A percentile compares a stretch with the other conserved stretches of the same genome.
phyloP scores from a whole-genome alignment of 2,797 vertebrate genomes.

The Petrocephalus schoutedeni region DNA sequence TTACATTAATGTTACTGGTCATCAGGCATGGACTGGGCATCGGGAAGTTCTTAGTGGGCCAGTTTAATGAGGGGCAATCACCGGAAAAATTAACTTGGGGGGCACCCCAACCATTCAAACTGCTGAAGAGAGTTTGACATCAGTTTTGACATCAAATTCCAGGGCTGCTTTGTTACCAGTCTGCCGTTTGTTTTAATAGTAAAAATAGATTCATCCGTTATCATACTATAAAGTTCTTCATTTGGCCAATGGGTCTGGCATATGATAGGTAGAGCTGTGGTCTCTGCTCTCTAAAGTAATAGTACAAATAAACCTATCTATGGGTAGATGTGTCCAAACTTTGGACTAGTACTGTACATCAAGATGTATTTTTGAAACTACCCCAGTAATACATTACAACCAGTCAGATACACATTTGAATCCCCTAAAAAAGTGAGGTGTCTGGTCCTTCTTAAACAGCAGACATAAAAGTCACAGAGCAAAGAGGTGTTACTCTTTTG shows the following conservation, averaged over 20 bases:
- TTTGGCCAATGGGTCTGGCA: not conserved
- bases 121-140: not conserved
- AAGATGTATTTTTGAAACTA: not conserved
- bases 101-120: not conserved
- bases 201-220: not conserved
- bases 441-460: not conserved
- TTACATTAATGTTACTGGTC: not conserved
- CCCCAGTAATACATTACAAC: not conserved
- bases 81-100: not conserved
- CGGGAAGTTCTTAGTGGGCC: not conserved
- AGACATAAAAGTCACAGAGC: not conserved
- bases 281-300: not conserved
- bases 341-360: not conserved
- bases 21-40: not conserved
- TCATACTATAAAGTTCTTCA: not conserved
- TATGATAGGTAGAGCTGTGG: not conserved
- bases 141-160: not conserved
- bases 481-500: not conserved
- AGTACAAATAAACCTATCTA: not conserved
- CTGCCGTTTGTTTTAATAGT: not conserved
- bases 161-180: no score
- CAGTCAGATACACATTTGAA: not conserved
- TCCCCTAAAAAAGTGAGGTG: not conserved
- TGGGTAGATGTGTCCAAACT: not conserved
- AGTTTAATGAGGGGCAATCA: not conserved